These are phyloP conservation scores for Xestia rhomboidea DNA, from an alignment of 2,888 invertebrate genomes.

Conservation along the genomic window DNA sequence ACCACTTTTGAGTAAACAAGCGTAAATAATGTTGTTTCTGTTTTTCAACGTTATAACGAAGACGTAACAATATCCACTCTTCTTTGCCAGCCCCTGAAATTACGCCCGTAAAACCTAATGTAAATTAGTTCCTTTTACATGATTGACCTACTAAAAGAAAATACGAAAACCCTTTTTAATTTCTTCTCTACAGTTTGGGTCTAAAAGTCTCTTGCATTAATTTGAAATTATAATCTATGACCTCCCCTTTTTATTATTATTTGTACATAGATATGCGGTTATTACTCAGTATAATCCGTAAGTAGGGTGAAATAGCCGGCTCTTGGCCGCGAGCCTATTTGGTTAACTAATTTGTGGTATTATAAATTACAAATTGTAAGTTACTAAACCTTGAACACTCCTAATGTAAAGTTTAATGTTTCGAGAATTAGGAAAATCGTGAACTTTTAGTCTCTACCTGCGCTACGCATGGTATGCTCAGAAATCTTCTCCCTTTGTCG, in stretches of 20 bases:
- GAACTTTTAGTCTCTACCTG: conserved; percentile 8
- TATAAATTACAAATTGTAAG: conserved; percentile 60
- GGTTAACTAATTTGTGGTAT: conserved; percentile 64
- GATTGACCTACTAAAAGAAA: conserved; percentile 50
- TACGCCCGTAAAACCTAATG: conserved; percentile 54
- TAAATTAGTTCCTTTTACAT: conserved; percentile 51
- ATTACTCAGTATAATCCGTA: conserved; percentile 49
- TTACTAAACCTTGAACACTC: conserved; percentile 47
- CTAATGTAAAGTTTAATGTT: conserved; percentile 52
- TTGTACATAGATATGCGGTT: conserved; percentile 43
- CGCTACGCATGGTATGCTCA: conserved; percentile 18
- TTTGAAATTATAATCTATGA: conserved; percentile 52
- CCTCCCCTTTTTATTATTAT: conserved; percentile 48
- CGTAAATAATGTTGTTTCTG: conserved; percentile 19
- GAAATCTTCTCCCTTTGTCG: conserved; percentile 44
- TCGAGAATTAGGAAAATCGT: conserved; percentile 41
- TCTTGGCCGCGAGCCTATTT: conserved; percentile 61
- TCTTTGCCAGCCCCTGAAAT: conserved; percentile 27
- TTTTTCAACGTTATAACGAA: conserved; percentile 43
- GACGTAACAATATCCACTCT: conserved; percentile 38
- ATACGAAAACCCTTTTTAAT: conserved; percentile 44
- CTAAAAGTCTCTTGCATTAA: conserved; percentile 43
- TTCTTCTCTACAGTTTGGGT: conserved; percentile 29
- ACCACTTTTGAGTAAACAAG: conserved; percentile 33
- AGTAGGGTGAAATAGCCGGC: conserved; percentile 51